phyloP scores from a whole-genome alignment of 2,888 invertebrate species.

The Dendrolimus pini region DNA sequence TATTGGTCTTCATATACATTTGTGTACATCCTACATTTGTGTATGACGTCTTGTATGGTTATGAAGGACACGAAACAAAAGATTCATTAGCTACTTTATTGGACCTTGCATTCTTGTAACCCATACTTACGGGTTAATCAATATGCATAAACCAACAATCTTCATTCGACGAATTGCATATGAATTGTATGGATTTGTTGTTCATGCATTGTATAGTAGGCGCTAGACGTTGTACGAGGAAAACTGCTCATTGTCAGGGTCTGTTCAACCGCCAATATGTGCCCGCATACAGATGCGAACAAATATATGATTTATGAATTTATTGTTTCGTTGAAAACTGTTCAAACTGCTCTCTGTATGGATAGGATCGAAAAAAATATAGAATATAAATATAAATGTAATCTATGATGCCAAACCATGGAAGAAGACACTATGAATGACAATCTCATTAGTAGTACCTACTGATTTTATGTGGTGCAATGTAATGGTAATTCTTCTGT shows the following conservation, averaged over 20 bases:
- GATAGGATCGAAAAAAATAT: not conserved
- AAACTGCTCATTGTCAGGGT: constrained; percentile 46
- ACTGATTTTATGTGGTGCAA: too few relatives aligned
- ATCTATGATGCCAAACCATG: too few relatives aligned
- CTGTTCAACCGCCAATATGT: constrained; percentile 1
- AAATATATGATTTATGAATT: not conserved
- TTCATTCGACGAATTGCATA: constrained; percentile 54
- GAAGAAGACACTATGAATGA: too few relatives aligned
- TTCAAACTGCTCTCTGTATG: not conserved
- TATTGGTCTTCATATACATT: constrained; percentile 9
- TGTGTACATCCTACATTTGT: constrained; percentile 30
- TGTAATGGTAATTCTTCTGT: too few relatives aligned
- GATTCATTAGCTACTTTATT: constrained; percentile 33
- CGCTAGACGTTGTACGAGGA: constrained; percentile 29
- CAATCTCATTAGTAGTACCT: too few relatives aligned
- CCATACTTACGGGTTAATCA: constrained; percentile 53
- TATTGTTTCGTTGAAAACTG: not conserved
- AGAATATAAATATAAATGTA: not conserved
- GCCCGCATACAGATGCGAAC: not conserved
- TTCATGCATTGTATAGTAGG: constrained; percentile 50
- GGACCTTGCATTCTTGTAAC: constrained; percentile 30
- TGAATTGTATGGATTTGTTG: constrained; percentile 50
- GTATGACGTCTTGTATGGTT: constrained; percentile 19
- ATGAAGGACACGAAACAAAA: constrained; percentile 42
- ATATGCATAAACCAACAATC: constrained; percentile 41